Evolutionary conservation across 2,113 vertebrate genomes (phyloP), one percentile per base, ranked within the genome.

Genomic region (Xiphophorus couchianus): DNA sequence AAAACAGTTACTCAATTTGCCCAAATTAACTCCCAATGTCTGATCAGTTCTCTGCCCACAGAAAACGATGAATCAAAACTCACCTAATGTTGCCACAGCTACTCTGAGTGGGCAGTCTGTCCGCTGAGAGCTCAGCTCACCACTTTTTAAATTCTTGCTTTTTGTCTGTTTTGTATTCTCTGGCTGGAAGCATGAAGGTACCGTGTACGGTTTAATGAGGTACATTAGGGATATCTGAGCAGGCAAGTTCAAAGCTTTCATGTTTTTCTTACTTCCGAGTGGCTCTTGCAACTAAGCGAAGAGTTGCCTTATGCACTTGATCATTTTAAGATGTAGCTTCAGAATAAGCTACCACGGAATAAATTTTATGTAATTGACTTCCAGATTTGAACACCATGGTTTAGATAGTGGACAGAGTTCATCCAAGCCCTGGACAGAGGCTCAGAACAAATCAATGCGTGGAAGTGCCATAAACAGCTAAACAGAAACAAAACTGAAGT

Each of bases 51-150:
- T 63, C 63, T 74, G 69, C 83, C 83, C 51, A 88, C 80, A 14
- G 22, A 60, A n/a, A 71, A 63, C 12, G 76, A 82, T 77, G 66
- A 84, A 83, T 86, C 77, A 75, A 78, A 87, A 77, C 76, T 78
- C 71, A 74, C 64, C 77, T 14, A 73, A 74, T 62, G 76, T 64
- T 64, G 54, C 65, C 65, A 70, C 33, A 35, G 35, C 19, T 66
- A 42, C 30, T 70, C 5, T 17, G 70, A 86, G 81, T 84, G 84
- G 82, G 74, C 74, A 66, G 69, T 0, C 15, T 0, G 60, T 54
- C 77, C 72, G 28, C 74, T 6, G 76, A 66, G 73, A 77, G 78
- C 80, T 66, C 62, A 13, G 19, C 25, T 66, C 71, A 71, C 10
- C 54, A 35, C 28, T n/a, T 11, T 37, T 33, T 22, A 30, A 28